Evolutionary conservation across 2,113 vertebrate genomes (phyloP).

Genomic region (Acanthisitta chloris): DNA sequence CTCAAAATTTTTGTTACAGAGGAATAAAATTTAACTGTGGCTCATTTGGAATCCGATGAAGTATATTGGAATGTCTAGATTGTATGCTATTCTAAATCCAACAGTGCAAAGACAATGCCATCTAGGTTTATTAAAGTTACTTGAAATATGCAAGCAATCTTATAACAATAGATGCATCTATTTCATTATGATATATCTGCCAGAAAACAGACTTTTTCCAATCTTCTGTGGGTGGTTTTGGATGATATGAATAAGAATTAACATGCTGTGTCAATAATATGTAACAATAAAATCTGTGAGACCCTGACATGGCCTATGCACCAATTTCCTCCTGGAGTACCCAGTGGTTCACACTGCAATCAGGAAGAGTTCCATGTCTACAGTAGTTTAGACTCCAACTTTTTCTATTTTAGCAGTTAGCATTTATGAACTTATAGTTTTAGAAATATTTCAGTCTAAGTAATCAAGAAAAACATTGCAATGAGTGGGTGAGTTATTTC

Average conservation of each 20-base stretch:
- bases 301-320: neutral
- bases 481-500: neutral
- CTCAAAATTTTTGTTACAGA: neutral
- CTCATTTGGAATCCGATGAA: neutral
- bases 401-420: neutral
- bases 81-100: neutral
- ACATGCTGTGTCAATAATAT: neutral
- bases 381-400: neutral
- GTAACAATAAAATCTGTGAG: neutral
- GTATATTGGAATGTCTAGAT: neutral
- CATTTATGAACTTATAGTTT: neutral
- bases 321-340: fast-evolving
- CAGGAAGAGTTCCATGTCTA: neutral
- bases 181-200: neutral
- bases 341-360: neutral
- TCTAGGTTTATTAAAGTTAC: neutral
- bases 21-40: neutral
- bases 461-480: neutral
- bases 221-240: neutral
- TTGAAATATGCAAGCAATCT: neutral
- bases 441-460: neutral
- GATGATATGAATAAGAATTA: neutral
- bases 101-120: neutral
- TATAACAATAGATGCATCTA: neutral
- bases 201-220: neutral